Evolutionary conservation across 2,113 vertebrate species (phyloP), one percentile per base, ranked within the genome.

Genomic region (Stictonetta naevosa): DNA sequence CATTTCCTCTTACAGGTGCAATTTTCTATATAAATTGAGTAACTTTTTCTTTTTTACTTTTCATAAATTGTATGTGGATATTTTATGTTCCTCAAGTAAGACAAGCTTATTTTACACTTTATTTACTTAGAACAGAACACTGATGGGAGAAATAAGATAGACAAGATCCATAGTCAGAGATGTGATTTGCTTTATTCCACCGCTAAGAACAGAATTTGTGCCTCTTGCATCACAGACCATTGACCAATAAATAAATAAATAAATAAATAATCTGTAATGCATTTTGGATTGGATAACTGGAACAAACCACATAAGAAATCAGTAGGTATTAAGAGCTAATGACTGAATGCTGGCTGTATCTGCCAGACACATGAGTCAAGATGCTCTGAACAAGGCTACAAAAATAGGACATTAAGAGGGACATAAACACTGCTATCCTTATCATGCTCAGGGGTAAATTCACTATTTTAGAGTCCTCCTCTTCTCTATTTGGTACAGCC

Each of bases 41-140:
- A 83, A 46, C 0, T 1, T 73, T 71, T 91, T 77, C 69, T 91
- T 77, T 53, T 89, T 29, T 85, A 36, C 15, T 52, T 52, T 25
- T 52, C 50, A 52, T 52, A 52, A 52, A 25, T 52, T 2, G 23
- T 52, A 52, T 7, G 4, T 14, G 50, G 50, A 50, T 50, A 50
- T 50, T 12, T 52, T 52, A 52, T 2, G 46, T 59, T 91, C 79
- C 58, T 89, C 44, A 58, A 66, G 67, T 82, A 91, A 87, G 86
- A 87, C 92, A 85, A 69, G 63, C 71, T 85, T 94, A 92, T 97
- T 94, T 94, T 95, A 95, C 93, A 92, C 71, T 82, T 94, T 96
- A 92, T 96, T 96, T 94, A 87, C 81, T 67, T 40, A 46, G 69
- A 93, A 83, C 58, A 73, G 78, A 92, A 82, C 74, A 83, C 82